These are phyloP conservation scores for Athalia cordata DNA, from an alignment of 2,888 invertebrate species.

Conservation along the genomic window DNA sequence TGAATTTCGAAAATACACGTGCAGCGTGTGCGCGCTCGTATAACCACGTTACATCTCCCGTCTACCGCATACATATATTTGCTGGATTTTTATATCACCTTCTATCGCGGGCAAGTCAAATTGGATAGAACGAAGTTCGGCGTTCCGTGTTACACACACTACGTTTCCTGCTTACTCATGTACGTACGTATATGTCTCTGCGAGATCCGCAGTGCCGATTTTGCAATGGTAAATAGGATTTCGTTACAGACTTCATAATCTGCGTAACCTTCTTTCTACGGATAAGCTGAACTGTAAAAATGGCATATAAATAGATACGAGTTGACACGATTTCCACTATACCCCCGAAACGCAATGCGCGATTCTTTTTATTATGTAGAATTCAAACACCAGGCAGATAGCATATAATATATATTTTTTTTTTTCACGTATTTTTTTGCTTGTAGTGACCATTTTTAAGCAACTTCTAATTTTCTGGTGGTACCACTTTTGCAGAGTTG, in stretches of 20 bases:
- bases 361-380: no score
- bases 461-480: no score
- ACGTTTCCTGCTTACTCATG: background rate
- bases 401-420: no score
- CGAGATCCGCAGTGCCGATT: conserved; percentile 14
- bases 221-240: conserved; percentile 8
- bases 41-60: background rate
- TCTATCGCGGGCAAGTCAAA: conserved; percentile 25
- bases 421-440: no score
- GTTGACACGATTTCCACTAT: conserved; percentile 4
- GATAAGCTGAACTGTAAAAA: conserved; percentile 25
- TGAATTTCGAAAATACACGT: background rate
- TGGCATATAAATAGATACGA: conserved; percentile 5
- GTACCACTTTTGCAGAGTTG: no score
- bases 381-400: no score
- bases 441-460: no score
- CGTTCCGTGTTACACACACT: background rate
- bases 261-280: conserved; percentile 18
- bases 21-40: background rate
- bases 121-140: conserved; percentile 25
- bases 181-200: background rate
- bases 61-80: conserved; percentile 10
- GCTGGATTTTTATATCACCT: conserved; percentile 32
- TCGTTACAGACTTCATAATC: conserved; percentile 18
- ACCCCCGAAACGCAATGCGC: background rate